Evolutionary conservation across 1,140 invertebrate genomes (phyloP).

Genomic region (Saccostrea glomerata): DNA sequence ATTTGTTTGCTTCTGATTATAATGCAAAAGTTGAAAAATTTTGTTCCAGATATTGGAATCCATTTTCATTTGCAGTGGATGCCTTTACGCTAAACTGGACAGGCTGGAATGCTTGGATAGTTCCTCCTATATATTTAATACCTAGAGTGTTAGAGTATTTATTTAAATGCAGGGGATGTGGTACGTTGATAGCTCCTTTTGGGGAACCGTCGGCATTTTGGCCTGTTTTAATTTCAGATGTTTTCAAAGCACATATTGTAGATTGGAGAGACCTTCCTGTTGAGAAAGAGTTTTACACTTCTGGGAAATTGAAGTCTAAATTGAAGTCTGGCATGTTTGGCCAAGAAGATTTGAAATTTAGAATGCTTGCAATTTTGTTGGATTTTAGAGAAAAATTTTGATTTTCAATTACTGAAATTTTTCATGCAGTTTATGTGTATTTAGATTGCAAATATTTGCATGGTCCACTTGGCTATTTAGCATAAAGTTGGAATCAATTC

Average conservation of each 20-base stretch:
- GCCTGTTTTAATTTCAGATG: conserved; percentile 24
- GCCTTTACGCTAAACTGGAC: conserved; percentile 46
- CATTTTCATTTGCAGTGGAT: conserved; percentile 12
- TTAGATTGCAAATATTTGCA: background rate
- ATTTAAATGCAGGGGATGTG: background rate
- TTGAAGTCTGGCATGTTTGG: conserved; percentile 10
- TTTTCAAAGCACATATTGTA: conserved; percentile 33
- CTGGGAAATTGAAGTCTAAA: conserved; percentile 38
- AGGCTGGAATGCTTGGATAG: conserved; percentile 45
- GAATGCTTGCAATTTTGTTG: conserved; percentile 13
- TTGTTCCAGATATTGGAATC: conserved; percentile 55
- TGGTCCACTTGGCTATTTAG: background rate
- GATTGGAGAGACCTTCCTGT: conserved; percentile 18
- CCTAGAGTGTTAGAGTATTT: conserved; percentile 24
- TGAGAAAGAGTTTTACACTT: conserved; percentile 27
- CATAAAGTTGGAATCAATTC: background rate
- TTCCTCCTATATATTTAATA: conserved; percentile 45
- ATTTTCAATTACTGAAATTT: background rate
- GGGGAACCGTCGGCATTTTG: background rate
- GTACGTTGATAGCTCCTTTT: background rate
- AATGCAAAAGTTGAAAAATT: conserved; percentile 36
- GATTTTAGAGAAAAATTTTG: background rate
- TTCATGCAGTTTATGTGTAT: background rate
- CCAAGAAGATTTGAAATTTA: conserved; percentile 27
- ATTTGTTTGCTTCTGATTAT: conserved; percentile 50